phyloP scores from a whole-genome alignment of 2,888 invertebrate species.

The Meganola albula region DNA sequence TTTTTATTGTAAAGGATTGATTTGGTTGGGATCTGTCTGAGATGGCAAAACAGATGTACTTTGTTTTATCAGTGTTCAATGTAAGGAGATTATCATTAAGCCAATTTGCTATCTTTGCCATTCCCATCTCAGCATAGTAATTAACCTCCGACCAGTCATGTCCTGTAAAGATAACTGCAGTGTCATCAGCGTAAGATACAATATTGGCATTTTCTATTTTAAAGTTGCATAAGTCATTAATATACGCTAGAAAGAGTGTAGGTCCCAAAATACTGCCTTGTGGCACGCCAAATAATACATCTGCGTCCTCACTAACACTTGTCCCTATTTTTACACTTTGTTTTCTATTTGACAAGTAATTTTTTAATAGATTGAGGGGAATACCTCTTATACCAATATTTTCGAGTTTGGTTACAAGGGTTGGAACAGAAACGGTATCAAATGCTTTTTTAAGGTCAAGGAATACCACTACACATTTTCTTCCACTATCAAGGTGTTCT shows the following conservation, averaged over 20 bases:
- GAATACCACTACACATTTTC: too few relatives aligned
- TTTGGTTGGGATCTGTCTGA: constrained; percentile 4
- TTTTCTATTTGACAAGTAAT: neutral
- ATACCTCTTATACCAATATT: neutral
- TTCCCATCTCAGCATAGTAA: neutral
- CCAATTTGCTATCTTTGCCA: constrained; percentile 1
- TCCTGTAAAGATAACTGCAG: constrained; percentile 4
- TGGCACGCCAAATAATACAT: neutral
- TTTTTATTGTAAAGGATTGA: constrained; percentile 4
- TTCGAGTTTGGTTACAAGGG: neutral
- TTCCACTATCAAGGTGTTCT: too few relatives aligned
- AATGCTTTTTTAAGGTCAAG: constrained; percentile 4
- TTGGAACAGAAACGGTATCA: neutral
- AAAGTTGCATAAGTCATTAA: constrained; percentile 4
- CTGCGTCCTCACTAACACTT: neutral
- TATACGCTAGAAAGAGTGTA: constrained; percentile 6
- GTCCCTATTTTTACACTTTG: neutral
- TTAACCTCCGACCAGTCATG: constrained; percentile 1
- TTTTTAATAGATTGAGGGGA: neutral
- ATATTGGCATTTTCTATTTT: neutral
- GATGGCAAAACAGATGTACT: constrained; percentile 9
- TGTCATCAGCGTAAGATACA: constrained; percentile 9
- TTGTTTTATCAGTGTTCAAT: constrained; percentile 9
- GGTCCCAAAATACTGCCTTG: constrained; percentile 6
- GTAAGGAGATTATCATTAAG: constrained; percentile 7